Conservation (phyloP, 2,113 vertebrate species). For the Phodopus roborovskii region DNA sequence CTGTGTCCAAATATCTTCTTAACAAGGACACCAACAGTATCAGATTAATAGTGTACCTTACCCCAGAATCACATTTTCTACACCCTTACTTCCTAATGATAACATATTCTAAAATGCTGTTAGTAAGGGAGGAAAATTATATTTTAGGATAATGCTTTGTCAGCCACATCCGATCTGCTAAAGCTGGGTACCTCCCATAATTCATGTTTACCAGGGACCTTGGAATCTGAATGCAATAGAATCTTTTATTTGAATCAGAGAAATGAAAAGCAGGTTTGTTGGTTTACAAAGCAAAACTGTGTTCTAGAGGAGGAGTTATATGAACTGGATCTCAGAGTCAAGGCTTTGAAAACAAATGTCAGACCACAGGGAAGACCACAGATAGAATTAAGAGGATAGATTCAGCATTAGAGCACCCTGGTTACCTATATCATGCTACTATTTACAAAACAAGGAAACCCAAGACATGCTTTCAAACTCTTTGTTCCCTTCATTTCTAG, state of each 20-base stretch:
- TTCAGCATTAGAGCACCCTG: neutral
- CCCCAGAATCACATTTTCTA: neutral
- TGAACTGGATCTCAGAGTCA: neutral
- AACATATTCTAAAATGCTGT: neutral
- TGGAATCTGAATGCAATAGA: neutral
- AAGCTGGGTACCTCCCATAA: neutral
- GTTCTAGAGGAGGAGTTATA: neutral
- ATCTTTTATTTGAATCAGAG: neutral
- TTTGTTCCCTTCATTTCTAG: neutral
- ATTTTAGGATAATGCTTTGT: neutral
- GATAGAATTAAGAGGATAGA: neutral
- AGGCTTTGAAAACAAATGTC: neutral
- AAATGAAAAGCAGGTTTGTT: neutral
- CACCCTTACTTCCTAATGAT: neutral
- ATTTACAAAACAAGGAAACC: neutral
- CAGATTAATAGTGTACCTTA: neutral
- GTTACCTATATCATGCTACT: neutral
- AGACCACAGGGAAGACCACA: neutral
- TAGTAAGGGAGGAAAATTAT: neutral
- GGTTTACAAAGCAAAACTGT: neutral
- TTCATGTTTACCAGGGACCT: neutral
- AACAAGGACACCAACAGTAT: neutral
- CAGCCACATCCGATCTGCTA: neutral
- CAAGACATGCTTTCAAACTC: neutral
- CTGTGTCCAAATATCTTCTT: neutral